These are phyloP conservation scores for Lepidotrigona ventralis DNA, from an alignment of 1,140 invertebrate species.

Conservation along the genomic window DNA sequence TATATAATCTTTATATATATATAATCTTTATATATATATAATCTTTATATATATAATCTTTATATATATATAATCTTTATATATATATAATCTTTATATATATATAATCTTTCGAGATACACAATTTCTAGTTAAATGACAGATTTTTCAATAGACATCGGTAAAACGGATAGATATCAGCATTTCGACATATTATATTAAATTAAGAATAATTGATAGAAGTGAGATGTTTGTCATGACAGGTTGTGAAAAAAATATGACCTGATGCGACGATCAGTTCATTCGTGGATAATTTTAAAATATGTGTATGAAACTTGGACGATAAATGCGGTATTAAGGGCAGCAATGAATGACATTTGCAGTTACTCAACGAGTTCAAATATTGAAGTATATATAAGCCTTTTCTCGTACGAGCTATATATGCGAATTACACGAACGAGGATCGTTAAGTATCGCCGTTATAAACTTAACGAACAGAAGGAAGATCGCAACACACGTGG, in stretches of 20 bases:
- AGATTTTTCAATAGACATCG: neutral
- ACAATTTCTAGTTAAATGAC: neutral
- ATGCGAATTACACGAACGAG: neutral
- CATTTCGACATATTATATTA: too few relatives aligned
- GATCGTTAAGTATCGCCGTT: neutral
- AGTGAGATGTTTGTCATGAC: neutral
- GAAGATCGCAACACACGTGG: neutral
- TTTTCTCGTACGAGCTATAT: constrained; percentile 1
- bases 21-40: too few relatives aligned
- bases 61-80: neutral
- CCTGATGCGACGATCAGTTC: neutral
- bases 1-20: too few relatives aligned
- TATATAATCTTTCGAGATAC: too few relatives aligned
- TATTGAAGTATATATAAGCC: neutral
- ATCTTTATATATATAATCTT: too few relatives aligned
- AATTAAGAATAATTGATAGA: neutral
- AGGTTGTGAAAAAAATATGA: neutral
- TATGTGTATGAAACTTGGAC: neutral
- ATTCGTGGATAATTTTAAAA: neutral
- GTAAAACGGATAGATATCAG: too few relatives aligned
- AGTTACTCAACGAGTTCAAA: constrained; percentile 27
- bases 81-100: too few relatives aligned
- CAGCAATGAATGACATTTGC: constrained; percentile 12
- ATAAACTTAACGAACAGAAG: neutral
- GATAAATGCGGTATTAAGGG: neutral